Evolutionary conservation across 1,140 invertebrate genomes (phyloP).

Genomic region (Penaeus vannamei): DNA sequence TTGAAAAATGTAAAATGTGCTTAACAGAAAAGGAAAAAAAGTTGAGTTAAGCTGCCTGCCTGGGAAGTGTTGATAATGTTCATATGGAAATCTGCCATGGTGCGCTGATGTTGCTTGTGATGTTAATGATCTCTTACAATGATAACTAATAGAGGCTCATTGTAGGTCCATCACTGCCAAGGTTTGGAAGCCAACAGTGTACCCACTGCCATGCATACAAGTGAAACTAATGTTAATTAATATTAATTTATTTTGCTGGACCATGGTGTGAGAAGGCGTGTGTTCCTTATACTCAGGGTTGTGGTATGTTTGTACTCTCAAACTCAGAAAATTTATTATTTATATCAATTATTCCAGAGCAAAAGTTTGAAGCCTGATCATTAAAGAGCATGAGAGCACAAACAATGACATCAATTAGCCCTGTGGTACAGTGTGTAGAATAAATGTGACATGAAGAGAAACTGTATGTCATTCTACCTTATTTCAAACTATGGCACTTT

Average conservation of each 20-base stretch:
- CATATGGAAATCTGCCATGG: slow-evolving; percentile 49
- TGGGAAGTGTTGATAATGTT: slow-evolving; percentile 44
- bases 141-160: slow-evolving; percentile 57
- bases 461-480: too few relatives aligned
- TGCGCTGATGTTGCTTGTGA: slow-evolving; percentile 62
- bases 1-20: slow-evolving; percentile 11
- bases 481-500: too few relatives aligned
- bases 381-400: slow-evolving; percentile 20
- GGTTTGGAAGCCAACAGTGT: slow-evolving; percentile 62
- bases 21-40: slow-evolving; percentile 14
- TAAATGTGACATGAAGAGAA: slow-evolving; percentile 46
- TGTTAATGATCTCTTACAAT: slow-evolving; percentile 53
- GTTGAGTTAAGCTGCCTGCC: slow-evolving; percentile 15
- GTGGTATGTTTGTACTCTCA: slow-evolving; percentile 38
- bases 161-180: slow-evolving; percentile 59
- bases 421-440: slow-evolving; percentile 55
- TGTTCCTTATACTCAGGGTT: slow-evolving; percentile 57
- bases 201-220: slow-evolving; percentile 64
- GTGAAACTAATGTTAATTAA: slow-evolving; percentile 63
- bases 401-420: slow-evolving; percentile 33
- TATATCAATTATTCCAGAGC: too few relatives aligned
- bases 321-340: background rate
- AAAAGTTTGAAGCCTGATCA: background rate
- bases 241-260: slow-evolving; percentile 64
- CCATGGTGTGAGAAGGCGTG: slow-evolving; percentile 52